Conservation (phyloP, 2,797 vertebrate species). For the Phoxinus dragarum region DNA sequence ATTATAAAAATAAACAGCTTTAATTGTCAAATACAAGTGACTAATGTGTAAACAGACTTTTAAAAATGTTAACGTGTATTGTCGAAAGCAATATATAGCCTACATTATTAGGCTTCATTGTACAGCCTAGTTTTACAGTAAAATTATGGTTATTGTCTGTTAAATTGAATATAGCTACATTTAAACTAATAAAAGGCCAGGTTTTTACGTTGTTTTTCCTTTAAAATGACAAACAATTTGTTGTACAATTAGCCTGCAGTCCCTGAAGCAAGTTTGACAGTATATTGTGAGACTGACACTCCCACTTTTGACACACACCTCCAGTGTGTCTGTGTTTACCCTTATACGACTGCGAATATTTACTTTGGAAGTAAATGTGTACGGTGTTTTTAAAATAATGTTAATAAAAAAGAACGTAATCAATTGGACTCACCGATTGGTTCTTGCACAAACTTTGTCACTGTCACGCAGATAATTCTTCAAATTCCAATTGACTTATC, state of each 20-base stretch:
- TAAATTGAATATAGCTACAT: too few relatives aligned
- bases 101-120: neutral
- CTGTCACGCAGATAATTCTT: neutral
- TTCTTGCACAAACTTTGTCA: neutral
- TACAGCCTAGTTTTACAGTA: neutral
- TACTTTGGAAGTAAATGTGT: too few relatives aligned
- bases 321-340: slow-evolving; percentile 8
- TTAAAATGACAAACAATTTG: neutral
- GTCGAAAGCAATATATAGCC: neutral
- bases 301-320: slow-evolving; percentile 40
- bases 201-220: neutral
- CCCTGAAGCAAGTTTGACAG: neutral
- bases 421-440: neutral
- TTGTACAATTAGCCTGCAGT: neutral
- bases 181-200: too few relatives aligned
- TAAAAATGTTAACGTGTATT: neutral
- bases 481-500: neutral
- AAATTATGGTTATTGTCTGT: neutral
- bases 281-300: slow-evolving; percentile 17
- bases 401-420: neutral
- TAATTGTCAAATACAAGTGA: neutral
- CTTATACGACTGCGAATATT: neutral
- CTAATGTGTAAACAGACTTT: neutral
- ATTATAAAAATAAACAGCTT: neutral
- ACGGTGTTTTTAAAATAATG: neutral